Evolutionary conservation across 2,888 invertebrate genomes (phyloP), one percentile per base, ranked within the genome.

Genomic region (Saturnia pavonia): DNA sequence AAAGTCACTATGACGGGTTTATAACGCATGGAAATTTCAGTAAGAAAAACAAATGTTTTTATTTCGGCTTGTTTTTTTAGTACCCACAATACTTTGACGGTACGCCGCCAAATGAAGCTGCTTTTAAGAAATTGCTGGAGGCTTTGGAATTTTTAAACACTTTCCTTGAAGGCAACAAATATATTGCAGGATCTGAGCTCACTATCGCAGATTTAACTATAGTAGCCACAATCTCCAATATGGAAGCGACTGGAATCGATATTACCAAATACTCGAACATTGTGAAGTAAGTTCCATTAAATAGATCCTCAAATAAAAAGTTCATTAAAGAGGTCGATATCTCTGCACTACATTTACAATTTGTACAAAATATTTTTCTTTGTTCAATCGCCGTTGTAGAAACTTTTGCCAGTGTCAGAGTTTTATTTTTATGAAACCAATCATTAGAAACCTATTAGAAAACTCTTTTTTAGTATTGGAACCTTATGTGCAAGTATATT

Each of bases 151-250:
- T 96, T 81, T 86, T 97, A 6, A 95, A 97, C 74, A 94, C 86
- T 0, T 96, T 96, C 88, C 90, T 97, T 45, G 95, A 95, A 66
- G 95, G 95, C 1, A 89, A 94, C 69, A 89, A 94, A 67, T 97
- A 95, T 84, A 95, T 93, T 7, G 96, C 96, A 0, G 97, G 97
- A 6, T 91, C 95, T 48, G 87, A 92, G 22, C 84, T 97, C 69
- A 97, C 97, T 6, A 82, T 97, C 16, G 97, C 97, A 11, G 97
- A 97, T 87, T 88, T 97, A 54, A 85, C 95, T 12, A 84, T 97
- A 12, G 94, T 95, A 14, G 94, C 96, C 0, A 94, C 95, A 0
- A 92, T 97, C 1, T 95, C 96, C 0, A 96, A 96, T 11, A 94
- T 94, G 48, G 96, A 96, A 76, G 95, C 95, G 70, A 86, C 93